Conservation (phyloP, 2,797 vertebrate species). For the Dendrocincla fuliginosa region DNA sequence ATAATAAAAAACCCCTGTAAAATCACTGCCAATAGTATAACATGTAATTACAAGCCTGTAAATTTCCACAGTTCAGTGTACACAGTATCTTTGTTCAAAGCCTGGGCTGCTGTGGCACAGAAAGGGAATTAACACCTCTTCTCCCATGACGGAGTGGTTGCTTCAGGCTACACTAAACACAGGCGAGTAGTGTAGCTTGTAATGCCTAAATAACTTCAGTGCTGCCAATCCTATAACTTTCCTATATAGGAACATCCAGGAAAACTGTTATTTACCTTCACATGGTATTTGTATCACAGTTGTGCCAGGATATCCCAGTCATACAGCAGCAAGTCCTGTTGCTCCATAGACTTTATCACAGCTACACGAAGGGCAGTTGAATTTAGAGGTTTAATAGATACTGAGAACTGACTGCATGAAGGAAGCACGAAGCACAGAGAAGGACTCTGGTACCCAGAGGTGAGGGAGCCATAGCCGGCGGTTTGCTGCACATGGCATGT, state of each 20-base stretch:
- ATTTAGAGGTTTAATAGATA: constrained; percentile 59
- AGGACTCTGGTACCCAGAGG: not conserved
- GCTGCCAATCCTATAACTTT: constrained; percentile 36
- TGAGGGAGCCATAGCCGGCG: not conserved
- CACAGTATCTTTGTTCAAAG: not conserved
- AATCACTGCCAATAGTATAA: not conserved
- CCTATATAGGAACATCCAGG: constrained; percentile 24
- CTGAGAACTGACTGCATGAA: constrained; percentile 32
- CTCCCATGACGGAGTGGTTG: constrained; percentile 5
- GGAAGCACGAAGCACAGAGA: constrained; percentile 30
- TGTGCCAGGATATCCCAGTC: constrained; percentile 56
- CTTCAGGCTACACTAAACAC: not conserved
- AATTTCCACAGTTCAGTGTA: not conserved
- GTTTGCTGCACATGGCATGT: not conserved
- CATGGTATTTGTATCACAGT: constrained; percentile 8
- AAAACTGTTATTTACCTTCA: constrained; percentile 50
- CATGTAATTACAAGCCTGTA: not conserved
- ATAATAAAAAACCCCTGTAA: not conserved
- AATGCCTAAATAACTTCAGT: not conserved
- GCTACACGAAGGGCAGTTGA: constrained; percentile 26
- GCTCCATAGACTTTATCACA: constrained; percentile 49
- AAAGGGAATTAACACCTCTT: constrained; percentile 6
- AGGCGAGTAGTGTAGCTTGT: not conserved
- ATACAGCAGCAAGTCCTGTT: constrained; percentile 10
- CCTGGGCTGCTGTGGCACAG: not conserved